Evolutionary conservation across 2,113 vertebrate species (phyloP), one percentile per base, ranked within the genome.

Genomic region (Lichenostomus cassidix): DNA sequence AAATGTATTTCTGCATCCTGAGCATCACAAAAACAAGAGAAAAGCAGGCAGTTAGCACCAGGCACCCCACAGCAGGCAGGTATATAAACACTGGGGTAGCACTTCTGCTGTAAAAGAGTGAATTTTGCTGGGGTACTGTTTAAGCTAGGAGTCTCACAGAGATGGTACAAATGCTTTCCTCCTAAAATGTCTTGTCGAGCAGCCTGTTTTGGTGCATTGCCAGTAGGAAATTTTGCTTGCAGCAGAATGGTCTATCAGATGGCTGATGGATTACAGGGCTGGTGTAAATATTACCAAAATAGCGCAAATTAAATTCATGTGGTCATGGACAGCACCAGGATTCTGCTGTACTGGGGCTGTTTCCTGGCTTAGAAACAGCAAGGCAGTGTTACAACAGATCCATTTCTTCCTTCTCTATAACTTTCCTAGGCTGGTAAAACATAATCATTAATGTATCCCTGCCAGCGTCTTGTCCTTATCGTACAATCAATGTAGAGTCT

Each of bases 21-120:
- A 92, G 29, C 82, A 31, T 63, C 14, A n/a, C 16, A 65, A 89
- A 49, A 84, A 41, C 46, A 70, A 50, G 62, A 81, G 63, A 71
- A 70, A 89, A 87, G 87, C 68, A 89, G 92, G 62, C 62, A 89
- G 68, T 41, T 91, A 95, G 83, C 87, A 74, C 12, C 67, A 70
- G 50, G 73, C 69, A 64, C 42, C 59, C 55, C 58, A 50, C 13
- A 52, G 68, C 75, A 90, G 56, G 62, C 78, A 82, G 83, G 74
- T 79, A n/a, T 20, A 65, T 35, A 46, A 86, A 86, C 58, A 37
- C 52, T n/a, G 55, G 23, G 39, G 15, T 7, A 73, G 70, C 0
- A 0, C 14, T 69, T 64, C 39, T 28, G 56, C 69, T 94, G 62
- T 58, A 50, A 28, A 56, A 31, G 60, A 62, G 25, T 39, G 80